Base-by-base conservation (phyloP, 2,113 vertebrate genomes). In the Cnemophilus loriae region DNA sequence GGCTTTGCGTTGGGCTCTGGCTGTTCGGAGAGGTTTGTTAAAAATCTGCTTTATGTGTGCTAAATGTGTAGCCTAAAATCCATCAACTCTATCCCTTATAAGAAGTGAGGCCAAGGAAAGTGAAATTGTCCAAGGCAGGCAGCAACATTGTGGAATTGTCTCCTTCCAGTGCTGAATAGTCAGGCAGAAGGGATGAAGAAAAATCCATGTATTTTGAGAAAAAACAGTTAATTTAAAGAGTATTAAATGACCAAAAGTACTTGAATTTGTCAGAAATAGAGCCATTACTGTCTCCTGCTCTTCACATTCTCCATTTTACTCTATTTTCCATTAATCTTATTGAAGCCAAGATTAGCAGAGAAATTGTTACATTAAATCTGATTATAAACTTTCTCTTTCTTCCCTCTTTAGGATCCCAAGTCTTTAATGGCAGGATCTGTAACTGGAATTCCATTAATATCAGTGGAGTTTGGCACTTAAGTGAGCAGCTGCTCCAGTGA, bases 341-440 rank as follows among this genome's bases (percentile, higher is more conserved):
- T 60, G 64, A 73, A 82, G 71, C 33, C 19, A 70, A 91, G 87
- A 80, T 84, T 75, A 93, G 68, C 87, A 56, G 77, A 74, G 46
- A 44, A 69, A 89, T 44, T 81, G 32, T 76, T 76, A 27, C 5
- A 11, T 57, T 74, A 77, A 84, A 84, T 56, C 59, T 84, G 59
- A 93, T 69, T 67, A 28, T 10, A 57, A 87, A 46, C 56, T 77
- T 81, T 47, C 39, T 39, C 33, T 21, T 65, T 47, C 50, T 56
- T 80, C 73, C 70, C 21, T 14, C 7, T 19, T 85, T 15, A 47
- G 59, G 30, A 63, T 64, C 39, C 67, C 8, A 10, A 67, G 28
- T 19, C 41, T 73, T 27, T 47, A 64, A 56, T 4, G 20, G 80
- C 64, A 74, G 16, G 35, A 55, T 22, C 17, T 60, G 16, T 41